These are phyloP conservation scores for Leptestheria dahalacensis DNA, from an alignment of 1,140 invertebrate species.

Conservation along the genomic window DNA sequence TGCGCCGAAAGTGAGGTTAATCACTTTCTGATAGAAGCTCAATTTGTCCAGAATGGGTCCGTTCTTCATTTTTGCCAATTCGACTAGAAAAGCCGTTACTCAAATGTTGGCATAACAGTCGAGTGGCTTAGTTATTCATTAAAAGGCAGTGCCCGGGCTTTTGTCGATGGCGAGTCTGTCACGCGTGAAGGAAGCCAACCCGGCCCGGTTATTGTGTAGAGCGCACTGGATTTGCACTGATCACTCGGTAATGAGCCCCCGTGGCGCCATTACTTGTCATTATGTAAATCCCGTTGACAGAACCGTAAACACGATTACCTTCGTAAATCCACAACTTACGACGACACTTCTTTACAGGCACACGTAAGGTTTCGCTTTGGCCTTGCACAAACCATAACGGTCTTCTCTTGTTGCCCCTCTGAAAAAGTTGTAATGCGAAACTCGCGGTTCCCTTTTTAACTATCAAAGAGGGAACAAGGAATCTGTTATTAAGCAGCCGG, in stretches of 20 bases:
- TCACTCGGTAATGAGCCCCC: neutral
- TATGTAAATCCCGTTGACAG: neutral
- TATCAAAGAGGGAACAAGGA: too few relatives aligned
- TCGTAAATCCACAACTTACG: neutral
- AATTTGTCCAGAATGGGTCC: conserved; percentile 3
- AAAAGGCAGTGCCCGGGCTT: too few relatives aligned
- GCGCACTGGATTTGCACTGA: neutral
- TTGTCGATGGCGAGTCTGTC: neutral
- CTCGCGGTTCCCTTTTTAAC: too few relatives aligned
- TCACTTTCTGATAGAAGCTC: conserved; percentile 5
- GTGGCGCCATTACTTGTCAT: neutral
- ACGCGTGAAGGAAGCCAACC: too few relatives aligned
- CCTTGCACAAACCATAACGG: too few relatives aligned
- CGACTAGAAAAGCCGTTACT: neutral
- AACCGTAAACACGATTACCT: neutral
- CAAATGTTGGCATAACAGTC: too few relatives aligned
- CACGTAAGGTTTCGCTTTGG: too few relatives aligned
- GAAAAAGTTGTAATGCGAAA: too few relatives aligned
- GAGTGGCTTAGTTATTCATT: too few relatives aligned
- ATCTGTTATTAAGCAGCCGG: too few relatives aligned
- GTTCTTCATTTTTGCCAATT: conserved; percentile 12
- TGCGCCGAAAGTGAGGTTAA: conserved; percentile 5
- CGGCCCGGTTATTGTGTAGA: neutral
- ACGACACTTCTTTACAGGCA: too few relatives aligned
- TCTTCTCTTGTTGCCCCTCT: too few relatives aligned